Percentiles rank a stretch among this genome's conserved stretches.
These are phyloP conservation scores for Halocaridina rubra DNA, from an alignment of 2,888 invertebrate species.

Conservation along the genomic window DNA sequence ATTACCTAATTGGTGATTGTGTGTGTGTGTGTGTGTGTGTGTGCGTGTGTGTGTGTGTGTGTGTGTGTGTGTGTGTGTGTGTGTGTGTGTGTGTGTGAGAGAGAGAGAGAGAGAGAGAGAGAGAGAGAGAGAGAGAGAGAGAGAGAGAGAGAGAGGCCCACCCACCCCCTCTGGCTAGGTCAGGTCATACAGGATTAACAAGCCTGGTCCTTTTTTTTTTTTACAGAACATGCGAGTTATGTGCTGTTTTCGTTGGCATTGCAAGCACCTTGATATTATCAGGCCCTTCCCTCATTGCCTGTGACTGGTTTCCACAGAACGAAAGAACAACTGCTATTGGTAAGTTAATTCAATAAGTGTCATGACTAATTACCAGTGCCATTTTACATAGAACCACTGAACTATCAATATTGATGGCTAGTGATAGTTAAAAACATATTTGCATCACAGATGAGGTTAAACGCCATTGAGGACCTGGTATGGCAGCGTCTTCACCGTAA, in stretches of 20 bases:
- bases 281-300: conserved; percentile 37
- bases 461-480: too few species aligned
- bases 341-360: too few species aligned
- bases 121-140: conserved; percentile 14
- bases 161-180: too few species aligned
- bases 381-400: too few species aligned
- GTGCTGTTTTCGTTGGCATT: conserved; percentile 28
- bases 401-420: too few species aligned
- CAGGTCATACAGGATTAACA: too few species aligned
- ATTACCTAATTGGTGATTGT: too few species aligned
- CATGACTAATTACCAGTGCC: too few species aligned
- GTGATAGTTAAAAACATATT: too few species aligned
- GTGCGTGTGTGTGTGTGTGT: not conserved
- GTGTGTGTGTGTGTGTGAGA: conserved; percentile 23
- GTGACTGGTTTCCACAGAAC: conserved; percentile 36
- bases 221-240: conserved; percentile 28
- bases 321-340: conserved; percentile 36
- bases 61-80: conserved; percentile 18
- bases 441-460: too few species aligned
- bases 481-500: too few species aligned
- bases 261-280: conserved; percentile 39
- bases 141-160: conserved; percentile 2
- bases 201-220: too few species aligned
- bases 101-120: conserved; percentile 14
- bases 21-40: not conserved